Evolutionary conservation across 2,888 invertebrate species (phyloP).

Genomic region (Helicoverpa assulta): DNA sequence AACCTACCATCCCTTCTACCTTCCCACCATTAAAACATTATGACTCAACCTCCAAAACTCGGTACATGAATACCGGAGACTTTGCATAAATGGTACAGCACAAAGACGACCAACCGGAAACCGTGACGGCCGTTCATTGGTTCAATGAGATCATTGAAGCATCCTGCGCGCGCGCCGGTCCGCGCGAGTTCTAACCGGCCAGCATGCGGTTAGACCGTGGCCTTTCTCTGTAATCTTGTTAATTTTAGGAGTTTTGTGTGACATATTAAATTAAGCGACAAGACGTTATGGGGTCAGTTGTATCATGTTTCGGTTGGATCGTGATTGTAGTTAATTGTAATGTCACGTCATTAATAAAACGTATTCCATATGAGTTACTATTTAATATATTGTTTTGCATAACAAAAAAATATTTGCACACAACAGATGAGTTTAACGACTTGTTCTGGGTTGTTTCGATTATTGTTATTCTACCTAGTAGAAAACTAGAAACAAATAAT

Average conservation of each 20-base stretch:
- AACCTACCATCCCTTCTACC: neutral
- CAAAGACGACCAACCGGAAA: slow-evolving; percentile 71
- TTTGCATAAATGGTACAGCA: slow-evolving; percentile 45
- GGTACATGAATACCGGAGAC: slow-evolving; percentile 59
- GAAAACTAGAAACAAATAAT: no score
- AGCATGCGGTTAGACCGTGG: slow-evolving; percentile 35
- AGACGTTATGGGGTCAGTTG: neutral
- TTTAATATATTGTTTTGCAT: neutral
- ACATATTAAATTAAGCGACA: slow-evolving; percentile 6
- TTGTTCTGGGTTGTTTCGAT: no score
- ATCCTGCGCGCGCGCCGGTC: slow-evolving; percentile 72
- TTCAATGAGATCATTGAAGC: slow-evolving; percentile 80
- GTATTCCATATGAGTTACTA: neutral
- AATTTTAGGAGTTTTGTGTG: neutral
- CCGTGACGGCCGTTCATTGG: slow-evolving; percentile 73
- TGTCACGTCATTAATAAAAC: neutral
- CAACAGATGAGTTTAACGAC: no score
- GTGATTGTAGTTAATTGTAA: neutral
- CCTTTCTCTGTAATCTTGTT: slow-evolving; percentile 32
- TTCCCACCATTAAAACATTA: neutral
- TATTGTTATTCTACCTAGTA: no score
- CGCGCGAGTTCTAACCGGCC: slow-evolving; percentile 65
- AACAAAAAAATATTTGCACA: no score
- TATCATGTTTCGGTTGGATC: neutral
- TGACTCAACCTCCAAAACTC: slow-evolving; percentile 52